Conservation (phyloP, 2,797 vertebrate species). For the Crocidura indochinensis region DNA sequence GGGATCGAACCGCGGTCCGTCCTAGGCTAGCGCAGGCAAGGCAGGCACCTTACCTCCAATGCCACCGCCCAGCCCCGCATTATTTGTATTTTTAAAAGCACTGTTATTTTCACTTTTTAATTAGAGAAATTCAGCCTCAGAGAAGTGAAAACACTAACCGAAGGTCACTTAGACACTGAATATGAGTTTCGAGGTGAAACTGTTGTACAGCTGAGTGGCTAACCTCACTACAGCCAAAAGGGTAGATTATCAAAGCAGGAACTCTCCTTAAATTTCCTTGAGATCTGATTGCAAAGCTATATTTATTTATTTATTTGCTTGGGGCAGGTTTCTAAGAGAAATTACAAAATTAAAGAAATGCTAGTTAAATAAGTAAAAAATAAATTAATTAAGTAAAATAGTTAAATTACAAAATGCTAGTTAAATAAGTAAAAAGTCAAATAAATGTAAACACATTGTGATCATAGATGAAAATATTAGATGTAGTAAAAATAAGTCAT, state of each 20-base stretch:
- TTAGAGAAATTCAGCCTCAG: conserved; percentile 34
- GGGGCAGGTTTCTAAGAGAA: neutral
- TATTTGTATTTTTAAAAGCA: neutral
- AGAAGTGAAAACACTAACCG: neutral
- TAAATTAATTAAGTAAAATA: neutral
- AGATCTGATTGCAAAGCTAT: neutral
- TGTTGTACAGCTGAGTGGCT: neutral
- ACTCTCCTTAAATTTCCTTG: neutral
- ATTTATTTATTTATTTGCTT: neutral
- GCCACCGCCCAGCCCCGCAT: too few species aligned
- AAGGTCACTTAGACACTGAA: neutral
- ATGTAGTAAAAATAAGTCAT: neutral
- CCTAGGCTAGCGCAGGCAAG: too few species aligned
- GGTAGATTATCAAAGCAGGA: neutral
- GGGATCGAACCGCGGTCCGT: too few species aligned
- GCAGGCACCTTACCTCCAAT: too few species aligned
- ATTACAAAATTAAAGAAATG: neutral
- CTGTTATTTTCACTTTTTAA: conserved; percentile 23
- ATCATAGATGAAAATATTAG: neutral
- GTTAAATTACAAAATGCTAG: neutral
- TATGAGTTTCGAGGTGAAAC: neutral
- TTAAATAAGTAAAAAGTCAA: neutral
- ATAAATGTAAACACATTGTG: neutral
- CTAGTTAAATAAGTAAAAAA: conserved; percentile 1
- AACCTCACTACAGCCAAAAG: neutral